phyloP scores from a whole-genome alignment of 35 echinoderm and acorn worm species.

The Acanthaster planci region DNA sequence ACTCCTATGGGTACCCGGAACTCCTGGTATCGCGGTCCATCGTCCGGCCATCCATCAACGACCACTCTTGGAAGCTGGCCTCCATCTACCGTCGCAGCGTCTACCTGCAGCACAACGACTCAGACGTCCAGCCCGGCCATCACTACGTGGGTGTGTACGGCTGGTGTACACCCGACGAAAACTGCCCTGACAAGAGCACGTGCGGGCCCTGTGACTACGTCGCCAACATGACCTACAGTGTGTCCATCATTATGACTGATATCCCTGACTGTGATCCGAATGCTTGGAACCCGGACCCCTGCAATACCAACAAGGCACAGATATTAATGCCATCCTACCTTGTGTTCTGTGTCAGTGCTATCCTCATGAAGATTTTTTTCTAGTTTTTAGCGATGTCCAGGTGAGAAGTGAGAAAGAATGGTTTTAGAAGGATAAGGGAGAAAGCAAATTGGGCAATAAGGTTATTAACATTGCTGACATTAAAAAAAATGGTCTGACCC shows the following conservation, averaged over 20 bases:
- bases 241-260: conserved; percentile 44
- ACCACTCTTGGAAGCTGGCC: conserved; percentile 92
- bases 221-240: conserved; percentile 35
- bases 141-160: conserved; percentile 87
- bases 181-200: conserved; percentile 53
- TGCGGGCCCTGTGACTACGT: conserved; percentile 86
- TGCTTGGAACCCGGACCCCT: conserved; percentile 34
- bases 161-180: conserved; percentile 84
- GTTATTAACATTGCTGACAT: too few relatives aligned
- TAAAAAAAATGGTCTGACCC: too few relatives aligned
- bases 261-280: conserved; percentile 22
- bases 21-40: conserved; percentile 84
- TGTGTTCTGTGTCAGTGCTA: background rate
- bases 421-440: too few relatives aligned
- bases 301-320: background rate
- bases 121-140: conserved; percentile 75
- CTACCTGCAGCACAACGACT: conserved; percentile 52
- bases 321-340: background rate
- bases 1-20: conserved; percentile 79
- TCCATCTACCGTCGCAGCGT: conserved; percentile 66
- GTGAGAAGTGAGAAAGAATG: too few relatives aligned
- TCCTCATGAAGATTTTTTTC: background rate
- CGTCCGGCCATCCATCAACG: conserved; percentile 66
- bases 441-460: too few relatives aligned
- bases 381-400: too few relatives aligned